These are phyloP conservation scores for Cosmorhoe ocellata DNA, from an alignment of 2,888 invertebrate genomes.

Conservation along the genomic window DNA sequence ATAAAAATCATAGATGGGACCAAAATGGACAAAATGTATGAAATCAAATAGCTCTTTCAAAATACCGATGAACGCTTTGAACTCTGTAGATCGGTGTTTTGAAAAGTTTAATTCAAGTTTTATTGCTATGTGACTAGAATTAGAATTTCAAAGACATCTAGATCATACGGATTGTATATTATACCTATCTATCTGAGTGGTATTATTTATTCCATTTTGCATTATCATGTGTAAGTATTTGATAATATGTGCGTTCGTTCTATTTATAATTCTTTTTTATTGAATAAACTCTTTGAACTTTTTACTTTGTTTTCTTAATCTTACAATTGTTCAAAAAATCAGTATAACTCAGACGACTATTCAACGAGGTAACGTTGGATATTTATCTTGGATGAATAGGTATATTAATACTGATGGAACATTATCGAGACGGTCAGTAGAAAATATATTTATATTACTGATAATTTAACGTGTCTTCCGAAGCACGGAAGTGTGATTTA, in stretches of 20 bases:
- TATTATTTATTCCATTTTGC: conserved; percentile 67
- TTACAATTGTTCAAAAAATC: no score
- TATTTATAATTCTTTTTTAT: conserved; percentile 59
- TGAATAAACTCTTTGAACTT: conserved; percentile 51
- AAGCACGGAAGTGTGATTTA: no score
- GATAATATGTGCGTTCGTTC: conserved; percentile 60
- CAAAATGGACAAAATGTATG: conserved; percentile 7
- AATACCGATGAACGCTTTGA: no score
- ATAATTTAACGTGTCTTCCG: no score
- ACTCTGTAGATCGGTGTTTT: background rate
- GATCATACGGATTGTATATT: conserved; percentile 6
- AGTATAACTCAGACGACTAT: no score
- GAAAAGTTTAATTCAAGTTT: background rate
- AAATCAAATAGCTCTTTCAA: background rate
- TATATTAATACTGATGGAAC: no score
- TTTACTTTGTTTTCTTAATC: conserved; percentile 8
- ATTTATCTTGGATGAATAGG: no score
- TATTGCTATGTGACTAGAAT: conserved; percentile 17
- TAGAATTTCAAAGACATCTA: conserved; percentile 23
- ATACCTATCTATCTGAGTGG: conserved; percentile 43
- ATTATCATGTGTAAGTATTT: conserved; percentile 63
- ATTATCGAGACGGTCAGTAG: background rate
- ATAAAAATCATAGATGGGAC: conserved; percentile 9
- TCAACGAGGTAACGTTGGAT: no score
- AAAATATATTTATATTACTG: no score